Evolutionary conservation across 2,113 vertebrate genomes (phyloP).

Genomic region (Chaetura pelagica): DNA sequence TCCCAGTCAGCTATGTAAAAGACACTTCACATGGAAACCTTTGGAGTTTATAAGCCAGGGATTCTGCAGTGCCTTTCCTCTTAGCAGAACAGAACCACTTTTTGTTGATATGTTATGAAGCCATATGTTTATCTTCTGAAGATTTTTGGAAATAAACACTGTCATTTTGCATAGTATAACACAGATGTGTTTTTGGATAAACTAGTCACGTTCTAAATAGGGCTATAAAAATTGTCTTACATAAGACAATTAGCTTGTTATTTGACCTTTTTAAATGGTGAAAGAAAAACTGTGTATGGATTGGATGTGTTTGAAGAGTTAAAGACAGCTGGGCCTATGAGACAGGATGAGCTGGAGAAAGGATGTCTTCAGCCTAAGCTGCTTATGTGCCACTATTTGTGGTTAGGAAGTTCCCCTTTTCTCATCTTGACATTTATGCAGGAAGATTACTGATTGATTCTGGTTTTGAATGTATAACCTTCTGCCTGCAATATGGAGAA

Average conservation of each 20-base stretch:
- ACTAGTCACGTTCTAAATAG: neutral
- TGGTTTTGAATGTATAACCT: neutral
- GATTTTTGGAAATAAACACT: neutral
- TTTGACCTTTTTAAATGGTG: neutral
- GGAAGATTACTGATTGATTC: neutral
- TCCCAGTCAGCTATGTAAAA: neutral
- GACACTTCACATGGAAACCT: neutral
- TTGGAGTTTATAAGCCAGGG: neutral
- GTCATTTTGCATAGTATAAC: neutral
- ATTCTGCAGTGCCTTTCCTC: neutral
- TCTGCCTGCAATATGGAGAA: neutral
- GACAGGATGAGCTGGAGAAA: neutral
- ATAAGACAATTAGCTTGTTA: neutral
- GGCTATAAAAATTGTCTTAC: fast-evolving
- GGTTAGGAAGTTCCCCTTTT: neutral
- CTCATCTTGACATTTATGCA: neutral
- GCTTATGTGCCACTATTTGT: neutral
- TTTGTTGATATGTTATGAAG: neutral
- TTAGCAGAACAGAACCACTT: neutral
- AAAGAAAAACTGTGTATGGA: neutral
- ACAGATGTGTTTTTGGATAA: neutral
- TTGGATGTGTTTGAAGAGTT: neutral
- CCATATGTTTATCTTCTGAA: neutral
- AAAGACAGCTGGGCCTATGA: neutral
- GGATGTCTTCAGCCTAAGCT: neutral